Conservation (phyloP, 1,140 invertebrate genomes). For the Eupristina koningsbergeri region DNA sequence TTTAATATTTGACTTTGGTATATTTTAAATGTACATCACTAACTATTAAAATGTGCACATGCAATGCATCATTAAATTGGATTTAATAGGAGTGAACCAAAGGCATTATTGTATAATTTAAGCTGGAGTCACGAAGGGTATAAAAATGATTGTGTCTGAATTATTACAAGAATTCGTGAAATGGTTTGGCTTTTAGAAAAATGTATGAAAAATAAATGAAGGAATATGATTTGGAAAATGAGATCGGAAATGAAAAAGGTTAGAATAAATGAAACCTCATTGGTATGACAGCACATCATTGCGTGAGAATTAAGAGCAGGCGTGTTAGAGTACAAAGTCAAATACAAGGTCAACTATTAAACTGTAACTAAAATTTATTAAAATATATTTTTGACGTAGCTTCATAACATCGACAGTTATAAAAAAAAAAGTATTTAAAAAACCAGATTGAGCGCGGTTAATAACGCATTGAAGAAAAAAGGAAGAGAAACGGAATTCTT, state of each 20-base stretch:
- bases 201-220: slow-evolving; percentile 6
- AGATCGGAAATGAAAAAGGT: slow-evolving; percentile 42
- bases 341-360: slow-evolving; percentile 64
- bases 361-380: slow-evolving; percentile 58
- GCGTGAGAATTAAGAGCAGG: slow-evolving; percentile 68
- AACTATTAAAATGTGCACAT: slow-evolving; percentile 30
- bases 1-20: slow-evolving; percentile 49
- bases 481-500: slow-evolving; percentile 22
- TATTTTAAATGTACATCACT: slow-evolving; percentile 8
- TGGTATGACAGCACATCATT: slow-evolving; percentile 75
- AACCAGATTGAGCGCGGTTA: slow-evolving; percentile 3
- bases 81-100: slow-evolving; percentile 26
- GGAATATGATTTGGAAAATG: slow-evolving; percentile 41
- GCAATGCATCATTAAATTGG: slow-evolving; percentile 31
- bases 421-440: not conserved
- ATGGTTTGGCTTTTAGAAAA: not conserved
- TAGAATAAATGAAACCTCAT: slow-evolving; percentile 63
- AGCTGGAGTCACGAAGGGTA: slow-evolving; percentile 42
- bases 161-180: slow-evolving; percentile 39
- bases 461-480: not conserved
- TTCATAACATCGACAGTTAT: not conserved
- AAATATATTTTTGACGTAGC: slow-evolving; percentile 13
- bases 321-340: slow-evolving; percentile 70
- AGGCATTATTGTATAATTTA: slow-evolving; percentile 27
- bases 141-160: slow-evolving; percentile 40